phyloP scores from a whole-genome alignment of 2,797 vertebrate genomes.

The Sebastes iracundus region DNA sequence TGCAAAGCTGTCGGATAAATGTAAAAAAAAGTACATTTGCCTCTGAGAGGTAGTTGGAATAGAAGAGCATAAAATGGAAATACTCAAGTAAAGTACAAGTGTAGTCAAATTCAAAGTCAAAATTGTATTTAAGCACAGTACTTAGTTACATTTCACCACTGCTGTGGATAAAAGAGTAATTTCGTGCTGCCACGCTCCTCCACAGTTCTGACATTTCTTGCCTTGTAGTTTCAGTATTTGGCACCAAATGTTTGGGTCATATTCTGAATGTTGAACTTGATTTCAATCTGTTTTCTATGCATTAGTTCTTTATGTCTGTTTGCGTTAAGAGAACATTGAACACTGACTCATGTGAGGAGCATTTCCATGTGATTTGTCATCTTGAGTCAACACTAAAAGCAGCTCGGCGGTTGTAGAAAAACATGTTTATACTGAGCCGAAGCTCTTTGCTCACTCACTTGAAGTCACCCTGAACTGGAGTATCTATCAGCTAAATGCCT shows the following conservation, averaged over 20 bases:
- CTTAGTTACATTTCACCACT: too few relatives aligned
- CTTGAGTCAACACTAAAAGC: background rate
- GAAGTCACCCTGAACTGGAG: background rate
- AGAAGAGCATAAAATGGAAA: too few relatives aligned
- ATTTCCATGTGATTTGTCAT: background rate
- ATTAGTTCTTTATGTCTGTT: background rate
- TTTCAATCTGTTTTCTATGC: too few relatives aligned
- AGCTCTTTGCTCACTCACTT: background rate
- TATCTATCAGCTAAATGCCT: slow-evolving; percentile 1
- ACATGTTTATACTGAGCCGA: background rate
- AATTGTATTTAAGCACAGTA: too few relatives aligned
- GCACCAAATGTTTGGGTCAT: background rate
- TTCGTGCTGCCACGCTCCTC: background rate
- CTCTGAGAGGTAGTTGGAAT: background rate
- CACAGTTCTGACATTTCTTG: background rate
- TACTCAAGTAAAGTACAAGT: too few relatives aligned
- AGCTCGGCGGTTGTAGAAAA: background rate
- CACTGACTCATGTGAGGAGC: background rate
- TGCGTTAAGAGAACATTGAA: background rate
- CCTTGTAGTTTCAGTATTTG: background rate
- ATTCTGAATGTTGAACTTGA: background rate
- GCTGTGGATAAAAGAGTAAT: too few relatives aligned
- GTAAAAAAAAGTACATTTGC: background rate
- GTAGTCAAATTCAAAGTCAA: too few relatives aligned
- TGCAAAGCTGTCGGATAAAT: too few relatives aligned